Percentiles rank a stretch among this genome's conserved stretches.
phyloP scores from a whole-genome alignment of 1,140 invertebrate species.

The Eriocheir sinensis region DNA sequence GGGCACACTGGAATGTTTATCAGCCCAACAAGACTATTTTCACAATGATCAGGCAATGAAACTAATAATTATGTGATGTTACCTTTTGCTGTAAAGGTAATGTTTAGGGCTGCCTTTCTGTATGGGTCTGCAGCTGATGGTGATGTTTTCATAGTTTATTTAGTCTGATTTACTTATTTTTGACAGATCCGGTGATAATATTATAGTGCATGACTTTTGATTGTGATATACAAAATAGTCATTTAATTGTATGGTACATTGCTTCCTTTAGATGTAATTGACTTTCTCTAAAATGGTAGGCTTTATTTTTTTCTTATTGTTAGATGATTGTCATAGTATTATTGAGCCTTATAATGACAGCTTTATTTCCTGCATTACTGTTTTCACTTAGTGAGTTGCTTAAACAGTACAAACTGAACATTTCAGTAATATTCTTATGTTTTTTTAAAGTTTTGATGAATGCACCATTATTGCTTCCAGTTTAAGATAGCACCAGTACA shows the following conservation, averaged over 20 bases:
- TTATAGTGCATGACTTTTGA: too few relatives aligned
- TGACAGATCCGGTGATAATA: neutral
- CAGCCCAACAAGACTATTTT: too few relatives aligned
- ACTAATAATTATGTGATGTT: neutral
- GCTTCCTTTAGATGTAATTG: neutral
- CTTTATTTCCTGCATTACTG: neutral
- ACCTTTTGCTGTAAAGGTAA: too few relatives aligned
- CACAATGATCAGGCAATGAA: neutral
- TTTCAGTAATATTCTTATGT: too few relatives aligned
- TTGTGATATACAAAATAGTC: neutral
- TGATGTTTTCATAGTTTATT: neutral
- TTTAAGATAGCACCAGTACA: too few relatives aligned
- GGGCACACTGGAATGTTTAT: too few relatives aligned
- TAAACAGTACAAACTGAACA: constrained; percentile 4
- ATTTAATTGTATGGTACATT: neutral
- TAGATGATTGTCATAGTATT: neutral
- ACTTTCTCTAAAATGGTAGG: neutral
- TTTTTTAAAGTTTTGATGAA: too few relatives aligned
- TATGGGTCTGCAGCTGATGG: neutral
- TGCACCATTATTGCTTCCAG: too few relatives aligned
- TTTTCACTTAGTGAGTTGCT: constrained; percentile 7
- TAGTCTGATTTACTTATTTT: neutral
- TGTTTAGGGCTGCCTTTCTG: neutral
- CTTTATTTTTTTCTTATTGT: neutral
- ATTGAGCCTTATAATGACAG: neutral